Evolutionary conservation across 2,113 vertebrate genomes (phyloP).

Genomic region (Engystomops pustulosus): DNA sequence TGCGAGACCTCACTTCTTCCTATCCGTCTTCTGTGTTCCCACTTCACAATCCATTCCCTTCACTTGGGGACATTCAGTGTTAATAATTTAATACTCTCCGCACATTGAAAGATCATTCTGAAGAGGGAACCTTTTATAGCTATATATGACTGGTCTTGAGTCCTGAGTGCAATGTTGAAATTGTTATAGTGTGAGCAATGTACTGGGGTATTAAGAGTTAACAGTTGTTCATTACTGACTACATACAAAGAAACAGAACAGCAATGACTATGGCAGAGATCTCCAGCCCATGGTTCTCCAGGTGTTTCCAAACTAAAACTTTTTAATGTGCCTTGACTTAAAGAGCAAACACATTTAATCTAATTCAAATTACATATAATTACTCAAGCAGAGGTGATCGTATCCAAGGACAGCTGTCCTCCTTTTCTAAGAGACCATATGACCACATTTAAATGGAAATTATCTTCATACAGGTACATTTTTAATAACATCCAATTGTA

Average conservation of each 20-base stretch:
- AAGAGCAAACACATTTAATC: too few species aligned
- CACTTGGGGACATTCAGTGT: constrained; percentile 32
- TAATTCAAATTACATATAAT: too few species aligned
- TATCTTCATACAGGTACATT: too few species aligned
- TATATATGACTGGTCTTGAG: background rate
- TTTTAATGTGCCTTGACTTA: background rate
- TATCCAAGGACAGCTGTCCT: too few species aligned
- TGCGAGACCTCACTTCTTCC: constrained; percentile 15
- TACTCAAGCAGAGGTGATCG: too few species aligned
- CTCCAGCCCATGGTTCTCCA: background rate
- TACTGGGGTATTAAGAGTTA: background rate
- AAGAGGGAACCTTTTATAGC: constrained; percentile 4
- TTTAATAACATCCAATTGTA: too few species aligned
- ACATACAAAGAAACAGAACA: background rate
- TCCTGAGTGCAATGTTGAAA: background rate
- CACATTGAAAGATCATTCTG: constrained; percentile 24
- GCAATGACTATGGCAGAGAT: too few species aligned
- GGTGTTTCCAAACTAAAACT: background rate
- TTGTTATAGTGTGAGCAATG: background rate
- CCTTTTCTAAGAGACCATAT: too few species aligned
- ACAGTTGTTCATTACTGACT: background rate
- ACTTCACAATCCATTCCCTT: constrained; percentile 14
- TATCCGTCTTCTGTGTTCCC: background rate
- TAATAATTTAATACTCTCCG: constrained; percentile 31
- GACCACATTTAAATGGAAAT: too few species aligned